Percentiles rank a stretch among this genome's conserved stretches.
Conservation (phyloP, 2,113 vertebrate genomes). For the Toxotes jaculatrix region DNA sequence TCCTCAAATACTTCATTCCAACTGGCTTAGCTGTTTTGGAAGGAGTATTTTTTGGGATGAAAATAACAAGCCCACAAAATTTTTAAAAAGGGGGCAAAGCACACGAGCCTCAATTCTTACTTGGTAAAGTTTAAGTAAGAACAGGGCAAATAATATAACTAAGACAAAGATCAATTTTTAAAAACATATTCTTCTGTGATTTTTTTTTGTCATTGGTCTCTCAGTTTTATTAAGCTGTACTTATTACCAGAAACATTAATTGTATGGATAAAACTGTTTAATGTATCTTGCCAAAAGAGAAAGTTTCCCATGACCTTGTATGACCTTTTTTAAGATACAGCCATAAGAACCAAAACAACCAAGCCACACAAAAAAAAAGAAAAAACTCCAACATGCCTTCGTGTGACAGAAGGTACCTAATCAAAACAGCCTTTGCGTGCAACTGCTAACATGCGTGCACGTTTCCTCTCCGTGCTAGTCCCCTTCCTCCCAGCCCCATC, state of each 20-base stretch:
- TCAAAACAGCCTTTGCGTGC: conserved; percentile 66
- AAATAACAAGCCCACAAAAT: conserved; percentile 76
- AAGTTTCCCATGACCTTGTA: conserved; percentile 61
- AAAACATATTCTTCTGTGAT: background rate
- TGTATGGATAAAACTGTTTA: background rate
- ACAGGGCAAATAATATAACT: background rate
- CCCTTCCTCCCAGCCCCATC: conserved; percentile 59
- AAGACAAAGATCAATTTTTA: background rate
- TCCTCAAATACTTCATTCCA: conserved; percentile 67
- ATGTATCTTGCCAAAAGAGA: conserved; percentile 8
- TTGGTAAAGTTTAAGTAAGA: conserved; percentile 27
- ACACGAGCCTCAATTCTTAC: conserved; percentile 26
- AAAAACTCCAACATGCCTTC: conserved; percentile 49
- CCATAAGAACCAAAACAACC: conserved; percentile 9
- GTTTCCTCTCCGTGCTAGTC: conserved; percentile 54
- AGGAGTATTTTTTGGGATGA: conserved; percentile 70
- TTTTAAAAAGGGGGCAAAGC: conserved; percentile 45
- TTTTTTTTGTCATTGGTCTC: background rate
- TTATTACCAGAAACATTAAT: background rate
- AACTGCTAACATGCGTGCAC: conserved; percentile 40
- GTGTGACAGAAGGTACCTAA: conserved; percentile 67
- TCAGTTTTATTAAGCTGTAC: background rate
- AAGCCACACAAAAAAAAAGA: background rate
- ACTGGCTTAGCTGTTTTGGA: conserved; percentile 81
- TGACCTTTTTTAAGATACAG: conserved; percentile 65